Conservation (phyloP, 2,888 invertebrate genomes). For the Euclidia mi region DNA sequence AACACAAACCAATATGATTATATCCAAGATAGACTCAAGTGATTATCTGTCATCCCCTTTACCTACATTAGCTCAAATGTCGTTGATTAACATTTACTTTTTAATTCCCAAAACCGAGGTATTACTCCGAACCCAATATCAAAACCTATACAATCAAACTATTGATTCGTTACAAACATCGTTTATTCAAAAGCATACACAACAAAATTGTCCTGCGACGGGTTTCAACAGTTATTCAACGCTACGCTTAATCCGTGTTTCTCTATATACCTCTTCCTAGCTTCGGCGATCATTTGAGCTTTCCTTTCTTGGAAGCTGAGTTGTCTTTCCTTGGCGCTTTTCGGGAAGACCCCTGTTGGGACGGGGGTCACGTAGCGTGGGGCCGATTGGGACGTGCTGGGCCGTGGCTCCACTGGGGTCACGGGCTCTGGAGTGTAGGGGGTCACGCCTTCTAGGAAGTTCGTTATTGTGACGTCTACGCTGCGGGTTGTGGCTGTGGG, state of each 20-base stretch:
- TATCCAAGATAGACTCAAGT: too few species aligned
- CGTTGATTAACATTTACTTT: too few species aligned
- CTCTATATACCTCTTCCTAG: conserved; percentile 94
- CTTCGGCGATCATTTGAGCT: conserved; percentile 93
- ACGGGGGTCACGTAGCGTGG: conserved; percentile 71
- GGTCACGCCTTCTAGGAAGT: conserved; percentile 94
- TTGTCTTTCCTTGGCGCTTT: conserved; percentile 91
- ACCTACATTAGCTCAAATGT: too few species aligned
- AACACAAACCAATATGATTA: too few species aligned
- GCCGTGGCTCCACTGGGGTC: conserved; percentile 44
- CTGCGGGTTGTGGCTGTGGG: conserved; percentile 92
- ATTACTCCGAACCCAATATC: not conserved
- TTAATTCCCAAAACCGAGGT: not conserved
- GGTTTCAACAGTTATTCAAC: conserved; percentile 62
- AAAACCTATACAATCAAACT: conserved; percentile 9
- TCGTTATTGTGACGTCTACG: conserved; percentile 94
- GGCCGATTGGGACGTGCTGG: conserved; percentile 33
- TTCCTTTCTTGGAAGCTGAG: conserved; percentile 95
- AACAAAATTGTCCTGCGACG: conserved; percentile 48
- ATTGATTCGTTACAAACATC: conserved; percentile 20
- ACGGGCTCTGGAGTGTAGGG: conserved; percentile 85
- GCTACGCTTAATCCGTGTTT: conserved; percentile 91
- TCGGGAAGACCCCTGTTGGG: conserved; percentile 85
- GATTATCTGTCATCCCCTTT: too few species aligned
- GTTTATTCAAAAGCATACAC: conserved; percentile 44